Base-by-base conservation (phyloP, 1,140 invertebrate species). In the Lepidostoma basale region DNA sequence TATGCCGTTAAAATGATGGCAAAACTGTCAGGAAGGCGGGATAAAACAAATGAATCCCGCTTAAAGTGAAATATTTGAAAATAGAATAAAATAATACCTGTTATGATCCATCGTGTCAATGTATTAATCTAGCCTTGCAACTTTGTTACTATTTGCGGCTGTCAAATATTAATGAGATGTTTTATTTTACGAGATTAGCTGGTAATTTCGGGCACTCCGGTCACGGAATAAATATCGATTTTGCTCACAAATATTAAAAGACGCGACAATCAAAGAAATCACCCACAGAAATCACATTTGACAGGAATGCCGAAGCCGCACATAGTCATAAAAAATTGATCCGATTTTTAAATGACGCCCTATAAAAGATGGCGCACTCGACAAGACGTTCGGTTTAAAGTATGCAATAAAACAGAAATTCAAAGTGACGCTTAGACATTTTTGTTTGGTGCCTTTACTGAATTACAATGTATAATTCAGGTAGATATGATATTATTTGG, bases 41-140 rank as follows among this genome's bases (percentile, higher is more conserved):
- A n/a, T n/a, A 36, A 36, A 36, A 36, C 33, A 36, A 36, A 12
- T 36, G 33, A 36, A 36, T 12, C 9, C 14, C 1, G 33, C 5
- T 2, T 12, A 36, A 36, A 36, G 33, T 36, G 14, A 36, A 12
- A 36, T 5, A 36, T 36, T 36, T 36, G 25, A 30, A 33, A 9
- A 33, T n/a, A 52, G 47, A 52, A 52, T n/a, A n/a, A n/a, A n/a
- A n/a, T n/a, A n/a, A n/a, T 54, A 54, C 49, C 49, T 54, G 49
- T 54, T 54, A 16, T 16, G 25, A 1, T 54, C 49, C 49, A 54
- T 54, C 49, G 25, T 54, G 49, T 54, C 49, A 33, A 54, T 33
- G 33, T 36, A 33, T 54, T 54, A 16, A 12, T 18, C 6, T 9
- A 12, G 3, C 1, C 49, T 54, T 33, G 49, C 14, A 33, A 54